Base-by-base conservation (phyloP, 2,113 vertebrate species). In the Corythoichthys intestinalis region DNA sequence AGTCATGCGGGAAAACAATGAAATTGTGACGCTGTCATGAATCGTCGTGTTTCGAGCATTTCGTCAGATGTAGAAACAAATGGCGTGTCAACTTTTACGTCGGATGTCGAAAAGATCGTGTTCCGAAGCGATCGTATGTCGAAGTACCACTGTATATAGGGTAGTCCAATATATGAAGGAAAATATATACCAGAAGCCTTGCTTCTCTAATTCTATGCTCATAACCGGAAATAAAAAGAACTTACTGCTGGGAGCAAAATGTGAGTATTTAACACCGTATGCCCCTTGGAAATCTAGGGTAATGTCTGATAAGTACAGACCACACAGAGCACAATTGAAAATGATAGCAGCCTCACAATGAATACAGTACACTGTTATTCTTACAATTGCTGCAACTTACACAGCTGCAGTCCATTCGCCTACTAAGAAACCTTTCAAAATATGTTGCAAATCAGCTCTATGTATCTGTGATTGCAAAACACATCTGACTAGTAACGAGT, bases 381-480 rank as follows among this genome's bases (percentile, higher is more conserved):
- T 68, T 71, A 67, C 65, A 82, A 78, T 75, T 71, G 73, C 77
- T 63, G 72, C 59, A 70, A 82, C 78, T 83, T 81, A 78, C 54
- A 76, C 73, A 12, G 48, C 56, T 53, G 63, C 41, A 71, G 78
- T 70, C 76, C 72, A 66, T 64, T 14, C 37, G 48, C 54, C 66
- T 60, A 57, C 71, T 0, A 7, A 9, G 69, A 28, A 65, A 35
- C 20, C 69, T 78, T 76, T 59, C 69, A 13, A 70, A 44, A 65
- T 28, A 8, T 53, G 39, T 65, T 4, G 68, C 48, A 75, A 72
- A 73, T 77, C 53, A 53, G 37, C 38, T 53, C 5, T 38, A 59
- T 38, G 37, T 38, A 38, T 58, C 35, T 2, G 14, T 8, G 5
- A 56, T 39, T 15, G 0, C 1, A 6, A 38, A 59, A 59, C 57